phyloP scores from a whole-genome alignment of 2,888 invertebrate species.

The Parascotia fuliginaria region DNA sequence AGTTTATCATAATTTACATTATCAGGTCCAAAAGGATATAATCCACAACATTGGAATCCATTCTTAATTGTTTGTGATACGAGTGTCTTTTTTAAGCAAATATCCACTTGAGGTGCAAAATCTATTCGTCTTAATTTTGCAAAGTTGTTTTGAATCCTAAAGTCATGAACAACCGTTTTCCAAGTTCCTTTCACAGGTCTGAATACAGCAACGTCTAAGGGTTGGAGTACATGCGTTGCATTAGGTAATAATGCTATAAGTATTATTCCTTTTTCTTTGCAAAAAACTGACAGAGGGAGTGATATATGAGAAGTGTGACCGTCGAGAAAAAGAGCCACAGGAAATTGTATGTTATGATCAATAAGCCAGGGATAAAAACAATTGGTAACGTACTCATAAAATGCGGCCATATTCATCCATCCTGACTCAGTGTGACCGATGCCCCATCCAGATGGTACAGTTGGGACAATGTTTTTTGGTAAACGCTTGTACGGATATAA shows the following conservation, averaged over 20 bases:
- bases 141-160: too few relatives aligned
- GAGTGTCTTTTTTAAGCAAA: too few relatives aligned
- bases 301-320: slow-evolving; percentile 29
- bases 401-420: too few relatives aligned
- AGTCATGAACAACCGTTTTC: background rate
- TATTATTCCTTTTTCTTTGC: slow-evolving; percentile 6
- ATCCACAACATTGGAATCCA: slow-evolving; percentile 8
- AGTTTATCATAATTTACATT: background rate
- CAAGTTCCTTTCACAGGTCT: background rate
- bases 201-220: slow-evolving; percentile 4
- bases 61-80: too few relatives aligned
- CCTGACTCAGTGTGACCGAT: too few relatives aligned
- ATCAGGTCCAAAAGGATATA: slow-evolving; percentile 7
- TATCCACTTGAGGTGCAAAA: too few relatives aligned
- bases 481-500: too few relatives aligned
- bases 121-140: too few relatives aligned
- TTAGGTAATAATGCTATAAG: slow-evolving; percentile 8
- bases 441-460: too few relatives aligned
- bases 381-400: too few relatives aligned
- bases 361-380: slow-evolving; percentile 14
- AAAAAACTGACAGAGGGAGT: slow-evolving; percentile 12
- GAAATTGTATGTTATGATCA: slow-evolving; percentile 26
- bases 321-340: slow-evolving; percentile 25
- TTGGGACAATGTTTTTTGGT: too few relatives aligned
- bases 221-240: slow-evolving; percentile 4